phyloP scores from a whole-genome alignment of 2,888 invertebrate genomes.

The Xanthorhoe designata region DNA sequence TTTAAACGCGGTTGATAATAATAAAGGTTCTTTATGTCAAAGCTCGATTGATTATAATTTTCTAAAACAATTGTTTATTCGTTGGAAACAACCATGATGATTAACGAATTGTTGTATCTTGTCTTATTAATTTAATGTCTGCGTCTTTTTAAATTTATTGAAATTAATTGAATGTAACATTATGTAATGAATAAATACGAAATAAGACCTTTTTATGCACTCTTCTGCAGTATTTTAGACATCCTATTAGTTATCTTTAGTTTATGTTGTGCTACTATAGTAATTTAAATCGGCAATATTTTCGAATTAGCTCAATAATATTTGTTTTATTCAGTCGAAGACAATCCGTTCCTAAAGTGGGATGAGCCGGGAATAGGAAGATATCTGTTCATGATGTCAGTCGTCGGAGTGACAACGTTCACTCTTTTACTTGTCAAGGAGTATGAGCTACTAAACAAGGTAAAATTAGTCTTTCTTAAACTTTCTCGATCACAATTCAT shows the following conservation, averaged over 20 bases:
- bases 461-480: no score
- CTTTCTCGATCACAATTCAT: no score
- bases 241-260: not conserved
- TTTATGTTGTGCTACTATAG: not conserved
- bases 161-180: no score
- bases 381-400: slow-evolving; percentile 88
- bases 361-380: slow-evolving; percentile 90
- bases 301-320: not conserved
- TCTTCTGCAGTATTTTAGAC: not conserved
- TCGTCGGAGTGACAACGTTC: slow-evolving; percentile 87
- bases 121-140: no score
- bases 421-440: slow-evolving; percentile 88
- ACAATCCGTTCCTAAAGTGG: slow-evolving; percentile 87
- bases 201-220: not conserved
- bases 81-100: not conserved
- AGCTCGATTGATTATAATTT: no score
- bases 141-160: no score
- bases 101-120: no score
- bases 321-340: slow-evolving; percentile 64
- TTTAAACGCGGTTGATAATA: not conserved
- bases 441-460: slow-evolving; percentile 81
- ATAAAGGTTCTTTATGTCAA: not conserved
- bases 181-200: no score
- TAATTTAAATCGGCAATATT: not conserved
- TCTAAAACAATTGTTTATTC: not conserved